A percentile compares a stretch with the other conserved stretches of the same genome.
Evolutionary conservation across 2,113 vertebrate species (phyloP).

Genomic region (Sialia sialis): DNA sequence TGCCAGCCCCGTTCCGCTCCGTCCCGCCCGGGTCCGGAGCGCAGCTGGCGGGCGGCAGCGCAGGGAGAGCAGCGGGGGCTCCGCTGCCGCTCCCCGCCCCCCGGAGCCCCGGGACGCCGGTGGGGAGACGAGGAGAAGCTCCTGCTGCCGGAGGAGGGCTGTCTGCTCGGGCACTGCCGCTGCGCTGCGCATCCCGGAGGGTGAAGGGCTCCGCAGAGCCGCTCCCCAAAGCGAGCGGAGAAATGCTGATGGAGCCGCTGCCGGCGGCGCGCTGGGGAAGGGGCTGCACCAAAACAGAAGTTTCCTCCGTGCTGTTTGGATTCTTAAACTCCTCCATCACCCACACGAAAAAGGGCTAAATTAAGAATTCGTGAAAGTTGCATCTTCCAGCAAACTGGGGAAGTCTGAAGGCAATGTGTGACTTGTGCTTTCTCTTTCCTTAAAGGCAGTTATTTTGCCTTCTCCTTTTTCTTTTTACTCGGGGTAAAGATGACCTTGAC

Average conservation of each 20-base stretch:
- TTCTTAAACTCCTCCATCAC: background rate
- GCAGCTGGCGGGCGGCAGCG: background rate
- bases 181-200: accelerated
- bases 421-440: background rate
- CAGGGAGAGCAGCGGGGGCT: background rate
- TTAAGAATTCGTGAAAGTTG: background rate
- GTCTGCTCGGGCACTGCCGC: background rate
- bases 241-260: accelerated
- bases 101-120: background rate
- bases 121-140: background rate
- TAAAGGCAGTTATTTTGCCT: background rate
- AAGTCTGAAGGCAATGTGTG: background rate
- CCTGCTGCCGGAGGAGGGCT: accelerated
- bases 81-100: accelerated
- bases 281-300: background rate
- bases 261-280: background rate
- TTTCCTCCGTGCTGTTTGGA: background rate
- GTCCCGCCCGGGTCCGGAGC: background rate
- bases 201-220: background rate
- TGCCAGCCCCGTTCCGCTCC: background rate
- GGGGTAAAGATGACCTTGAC: background rate
- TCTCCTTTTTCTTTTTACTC: background rate
- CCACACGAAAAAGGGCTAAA: accelerated
- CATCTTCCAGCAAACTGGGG: background rate
- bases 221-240: accelerated